A percentile compares a stretch with the other conserved stretches of the same genome.
Evolutionary conservation across 2,113 vertebrate genomes (phyloP).

Genomic region (Craseonycteris thonglongyai): DNA sequence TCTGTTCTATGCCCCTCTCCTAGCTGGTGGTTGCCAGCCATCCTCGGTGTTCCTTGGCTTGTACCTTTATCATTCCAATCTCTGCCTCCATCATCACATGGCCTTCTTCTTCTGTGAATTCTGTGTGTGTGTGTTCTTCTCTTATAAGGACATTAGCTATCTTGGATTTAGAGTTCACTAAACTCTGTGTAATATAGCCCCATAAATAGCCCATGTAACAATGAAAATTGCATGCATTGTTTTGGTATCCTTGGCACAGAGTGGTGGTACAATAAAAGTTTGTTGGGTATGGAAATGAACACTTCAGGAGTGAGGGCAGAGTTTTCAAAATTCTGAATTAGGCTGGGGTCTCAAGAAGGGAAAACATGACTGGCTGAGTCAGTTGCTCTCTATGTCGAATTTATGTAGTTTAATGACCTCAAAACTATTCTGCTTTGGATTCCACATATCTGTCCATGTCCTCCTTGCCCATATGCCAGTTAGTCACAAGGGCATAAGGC

Average conservation of each 20-base stretch:
- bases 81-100: neutral
- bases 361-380: neutral
- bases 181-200: neutral
- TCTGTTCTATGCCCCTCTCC: neutral
- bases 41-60: neutral
- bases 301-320: neutral
- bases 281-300: neutral
- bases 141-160: neutral
- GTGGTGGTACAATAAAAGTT: neutral
- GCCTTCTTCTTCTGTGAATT: neutral
- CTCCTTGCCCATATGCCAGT: neutral
- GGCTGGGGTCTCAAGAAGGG: neutral
- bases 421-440: neutral
- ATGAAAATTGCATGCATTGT: neutral
- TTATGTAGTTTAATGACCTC: neutral
- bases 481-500: neutral
- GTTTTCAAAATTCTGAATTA: constrained; percentile 34
- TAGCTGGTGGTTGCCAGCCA: neutral
- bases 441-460: neutral
- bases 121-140: neutral
- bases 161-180: neutral
- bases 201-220: neutral
- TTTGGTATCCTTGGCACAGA: neutral
- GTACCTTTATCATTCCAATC: neutral
- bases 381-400: neutral